Base-by-base conservation (phyloP, 2,888 invertebrate genomes). In the Cephonodes hylas region DNA sequence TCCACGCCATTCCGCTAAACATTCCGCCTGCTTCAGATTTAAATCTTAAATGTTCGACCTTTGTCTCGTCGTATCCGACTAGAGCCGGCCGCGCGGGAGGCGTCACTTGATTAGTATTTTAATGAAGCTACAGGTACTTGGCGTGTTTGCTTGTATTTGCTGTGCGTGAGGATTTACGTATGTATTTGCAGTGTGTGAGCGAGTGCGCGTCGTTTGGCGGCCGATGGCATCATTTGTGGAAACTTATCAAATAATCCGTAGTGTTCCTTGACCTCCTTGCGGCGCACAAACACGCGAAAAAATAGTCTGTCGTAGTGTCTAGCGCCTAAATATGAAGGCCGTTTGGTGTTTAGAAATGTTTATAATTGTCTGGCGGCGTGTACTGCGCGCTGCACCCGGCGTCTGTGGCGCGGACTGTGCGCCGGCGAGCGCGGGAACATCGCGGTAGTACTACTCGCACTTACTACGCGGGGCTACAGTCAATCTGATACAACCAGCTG, bases 281-380 rank as follows among this genome's bases (percentile, higher is more conserved):
- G 18, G 53, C 18, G 23, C n/a, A 31, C 27, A 53, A 53, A 53
- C 53, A 31, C 18, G 27, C 53, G 53, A 53, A 53, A 53, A 53
- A 53, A 53, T 31, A 27, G 53, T 53, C 53, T 53, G 53, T 53
- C 53, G 53, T 53, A 53, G 27, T 53, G 53, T 53, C 53, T 53
- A 25, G 27, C 53, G 53, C 53, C 53, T 53, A 53, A 53, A 53
- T 53, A 53, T 53, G 53, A 31, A 31, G 53, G 53, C 27, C 53
- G 31, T 53, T 53, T 31, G 18, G 53, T 53, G 53, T 53, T 53
- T 18, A 53, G 53, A 53, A 53, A 53, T 53, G 53, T 53, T 53
- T 53, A 53, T 53, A 53, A 53, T 53, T 53, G 53, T 31, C 53
- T 53, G 18, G 18, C 27, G 31, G 48, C 22, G 53, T 31, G 7